These are phyloP conservation scores for Delphinus delphis DNA, from an alignment of 2,113 vertebrate species.

Conservation along the genomic window DNA sequence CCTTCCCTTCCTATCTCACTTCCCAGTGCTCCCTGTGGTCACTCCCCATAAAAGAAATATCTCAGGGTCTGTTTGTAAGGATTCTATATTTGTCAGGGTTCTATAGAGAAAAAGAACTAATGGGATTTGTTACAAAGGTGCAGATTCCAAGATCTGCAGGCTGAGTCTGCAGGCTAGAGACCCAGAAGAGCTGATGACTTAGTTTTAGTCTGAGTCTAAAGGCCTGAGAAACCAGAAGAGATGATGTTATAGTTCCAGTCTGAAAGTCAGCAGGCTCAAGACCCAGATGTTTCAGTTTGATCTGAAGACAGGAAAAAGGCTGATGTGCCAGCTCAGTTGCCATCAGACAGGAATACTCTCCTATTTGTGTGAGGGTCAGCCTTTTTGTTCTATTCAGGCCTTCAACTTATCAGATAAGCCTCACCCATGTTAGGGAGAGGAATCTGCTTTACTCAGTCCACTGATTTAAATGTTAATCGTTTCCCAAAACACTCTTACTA, in stretches of 20 bases:
- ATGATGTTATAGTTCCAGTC: neutral
- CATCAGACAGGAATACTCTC: neutral
- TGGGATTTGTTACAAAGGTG: neutral
- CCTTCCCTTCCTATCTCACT: neutral
- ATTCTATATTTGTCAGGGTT: neutral
- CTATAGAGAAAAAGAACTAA: neutral
- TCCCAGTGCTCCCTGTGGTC: neutral
- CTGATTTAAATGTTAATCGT: neutral
- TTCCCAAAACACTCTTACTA: neutral
- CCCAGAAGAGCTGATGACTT: too few relatives aligned
- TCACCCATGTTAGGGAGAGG: neutral
- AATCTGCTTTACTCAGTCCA: neutral
- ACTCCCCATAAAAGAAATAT: neutral
- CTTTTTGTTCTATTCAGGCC: neutral
- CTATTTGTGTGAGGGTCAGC: neutral
- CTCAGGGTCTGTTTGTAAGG: neutral
- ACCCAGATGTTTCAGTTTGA: neutral
- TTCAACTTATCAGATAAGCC: neutral
- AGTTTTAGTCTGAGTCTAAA: neutral
- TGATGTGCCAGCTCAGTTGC: neutral
- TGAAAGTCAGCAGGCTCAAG: neutral
- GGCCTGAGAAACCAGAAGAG: neutral
- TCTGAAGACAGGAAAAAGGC: neutral
- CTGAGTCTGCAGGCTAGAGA: neutral
- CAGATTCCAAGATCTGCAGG: neutral